Evolutionary conservation across 2,888 invertebrate genomes (phyloP), one percentile per base, ranked within the genome.

Genomic region (Chaitophorus viminalis): DNA sequence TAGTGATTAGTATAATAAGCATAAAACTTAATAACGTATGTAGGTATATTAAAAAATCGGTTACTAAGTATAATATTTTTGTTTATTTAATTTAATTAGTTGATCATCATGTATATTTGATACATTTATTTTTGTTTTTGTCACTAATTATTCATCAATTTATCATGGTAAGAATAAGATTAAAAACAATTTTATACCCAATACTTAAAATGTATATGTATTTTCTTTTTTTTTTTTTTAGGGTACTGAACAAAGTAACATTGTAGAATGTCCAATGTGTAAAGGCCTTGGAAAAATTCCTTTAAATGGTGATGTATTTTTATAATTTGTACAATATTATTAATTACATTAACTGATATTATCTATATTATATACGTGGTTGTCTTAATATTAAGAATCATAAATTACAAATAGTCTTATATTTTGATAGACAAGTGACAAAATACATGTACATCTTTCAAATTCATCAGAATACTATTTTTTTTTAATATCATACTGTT

Each of bases 241-340:
- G 82, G 54, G 33, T 82, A 39, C 9, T n/a, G 54, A 54, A 54
- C 52, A 82, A 18, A 72, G 8, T 54, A 33, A 17, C 31, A n/a
- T 65, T 21, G 46, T 85, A 8, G 39, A 46, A 39, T 85, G 85
- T n/a, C 77, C 85, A 31, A 85, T 77, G 25, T 84, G 84, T 31
- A 84, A n/a, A 75, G 84, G 84, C 17, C 65, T 76, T 33, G 84
- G 84, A 65, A 75, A 68, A 75, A 25, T 84, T 33, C 11, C 65
- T 83, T 75, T n/a, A 65, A 54, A 60, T 39, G 54, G 54, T 75
- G 46, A 83, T 54, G n/a, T 83, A 68, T 0, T 1, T 82, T 54
- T 46, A 9, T 60, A 36, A 36, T 79, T 79, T 79, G 1, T 79
- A 39, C 36, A 36, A 21, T 74, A 39, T 21, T 36, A 9, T 36